Evolutionary conservation across 2,113 vertebrate genomes (phyloP), one percentile per base, ranked within the genome.

Genomic region (western clawed frog (Xenopus tropicalis)): DNA sequence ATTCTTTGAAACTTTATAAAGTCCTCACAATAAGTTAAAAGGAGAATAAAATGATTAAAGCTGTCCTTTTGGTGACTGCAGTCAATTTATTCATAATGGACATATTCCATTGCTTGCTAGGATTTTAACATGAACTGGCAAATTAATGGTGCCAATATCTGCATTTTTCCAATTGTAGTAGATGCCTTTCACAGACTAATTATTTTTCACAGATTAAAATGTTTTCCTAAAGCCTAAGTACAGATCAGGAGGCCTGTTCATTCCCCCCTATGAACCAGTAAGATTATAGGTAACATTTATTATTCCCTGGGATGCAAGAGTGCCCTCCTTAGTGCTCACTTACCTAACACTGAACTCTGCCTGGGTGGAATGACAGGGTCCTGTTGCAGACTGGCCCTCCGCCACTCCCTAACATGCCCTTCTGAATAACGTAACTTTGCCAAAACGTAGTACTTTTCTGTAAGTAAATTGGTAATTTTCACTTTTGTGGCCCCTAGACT

Each of bases 21-120:
- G 73, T 75, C 66, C 73, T 68, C 42, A 75, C 73, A 75, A 75
- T 75, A 69, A 63, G 73, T 69, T 69, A 75, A 75, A 63, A 75
- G 61, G 44, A 44, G 59, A 48, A 11, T 25, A 52, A 69, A 52
- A 42, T 69, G 51, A 69, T 69, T 42, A 75, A 59, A 56, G 42
- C 52, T 20, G 14, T 61, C 61, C 46, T 66, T 66, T 54, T 24
- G 66, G 44, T 69, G 59, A 69, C 57, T 69, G 61, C 69, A 63
- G 61, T 69, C 25, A 75, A 44, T 63, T 69, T 69, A 19, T 63
- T 69, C 62, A 75, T 75, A 69, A 75, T 69, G 66, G 73, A 56
- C 58, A 51, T 14, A 63, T 54, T 75, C 66, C 65, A n/a, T 58
- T 63, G 66, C 63, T 69, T 63, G 73, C 59, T 58, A n/a, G 48